A percentile compares a stretch with the other conserved stretches of the same genome.
phyloP scores from a whole-genome alignment of 2,797 vertebrate genomes.

The Acanthornis magna region DNA sequence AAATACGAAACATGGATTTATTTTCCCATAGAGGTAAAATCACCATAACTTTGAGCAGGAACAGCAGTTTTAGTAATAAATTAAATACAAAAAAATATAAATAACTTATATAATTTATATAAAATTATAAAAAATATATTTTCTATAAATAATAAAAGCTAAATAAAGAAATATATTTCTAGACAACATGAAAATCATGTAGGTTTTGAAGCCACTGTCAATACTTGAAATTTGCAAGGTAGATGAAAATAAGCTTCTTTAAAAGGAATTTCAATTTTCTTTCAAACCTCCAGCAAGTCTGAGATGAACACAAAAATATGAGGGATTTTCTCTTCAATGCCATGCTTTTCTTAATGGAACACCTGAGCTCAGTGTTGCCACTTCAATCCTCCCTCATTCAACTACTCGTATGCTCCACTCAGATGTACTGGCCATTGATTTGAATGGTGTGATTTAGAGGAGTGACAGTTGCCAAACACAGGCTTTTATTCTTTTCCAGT shows the following conservation, averaged over 20 bases:
- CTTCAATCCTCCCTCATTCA: background rate
- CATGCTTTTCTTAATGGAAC: background rate
- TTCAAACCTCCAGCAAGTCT: background rate
- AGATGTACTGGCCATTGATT: background rate
- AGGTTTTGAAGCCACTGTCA: background rate
- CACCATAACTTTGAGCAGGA: background rate
- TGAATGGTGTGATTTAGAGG: background rate
- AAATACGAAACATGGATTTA: background rate
- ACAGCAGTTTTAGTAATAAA: background rate
- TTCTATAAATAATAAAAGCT: background rate
- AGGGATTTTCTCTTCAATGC: background rate
- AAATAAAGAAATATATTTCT: background rate
- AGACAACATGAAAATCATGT: background rate
- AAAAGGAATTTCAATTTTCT: background rate
- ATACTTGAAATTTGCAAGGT: background rate
- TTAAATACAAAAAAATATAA: background rate
- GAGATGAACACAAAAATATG: background rate
- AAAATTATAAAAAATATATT: background rate
- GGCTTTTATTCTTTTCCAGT: background rate
- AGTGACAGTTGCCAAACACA: background rate
- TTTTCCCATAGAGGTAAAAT: background rate
- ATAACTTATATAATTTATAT: background rate
- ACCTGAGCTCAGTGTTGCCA: background rate
- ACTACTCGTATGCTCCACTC: background rate
- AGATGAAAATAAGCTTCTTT: background rate